Evolutionary conservation across 2,797 vertebrate genomes (phyloP), one percentile per base, ranked within the genome.

Genomic region (Sebastes diploproa): DNA sequence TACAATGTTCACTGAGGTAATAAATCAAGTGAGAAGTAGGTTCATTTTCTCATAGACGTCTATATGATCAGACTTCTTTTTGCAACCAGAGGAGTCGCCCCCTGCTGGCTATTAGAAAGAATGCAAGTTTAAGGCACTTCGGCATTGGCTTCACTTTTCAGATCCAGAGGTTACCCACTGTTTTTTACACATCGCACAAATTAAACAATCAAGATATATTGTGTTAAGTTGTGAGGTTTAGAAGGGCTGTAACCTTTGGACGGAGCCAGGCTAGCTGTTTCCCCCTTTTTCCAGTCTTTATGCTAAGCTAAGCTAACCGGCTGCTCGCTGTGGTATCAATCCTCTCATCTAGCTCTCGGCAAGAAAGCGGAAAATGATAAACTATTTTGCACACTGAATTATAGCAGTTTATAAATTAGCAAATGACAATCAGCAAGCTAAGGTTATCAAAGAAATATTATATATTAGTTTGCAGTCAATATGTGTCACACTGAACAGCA

Each of bases 1-100:
- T 46, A 20, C 16, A 46, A 46, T 46, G 42, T 46, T 46, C 0
- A 20, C 42, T 46, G 42, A 18, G 16, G 16, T 46, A 46, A 46
- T 46, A 46, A 18, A 46, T 46, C 16, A 46, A 46, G 42, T 46
- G 42, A 46, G 42, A 46, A 46, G 42, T 46, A 46, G 16, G 42
- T 0, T 46, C 42, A 46, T 46, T 46, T 0, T 46, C 42, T 46
- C 16, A 18, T 46, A 46, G 42, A 46, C 16, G 0, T 46, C 16
- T 46, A 0, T 46, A 46, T 0, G 0, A 46, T 3, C 16, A 46
- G 42, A 46, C 42, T 42, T 42, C 16, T 46, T 46, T 46, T 46
- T 46, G 42, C 6, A 46, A 46, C 16, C 16, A 46, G 42, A 46
- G 42, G 42, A 18, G 42, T 46, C 42, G 3, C 42, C 42, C 7